Base-by-base conservation (phyloP, 2,888 invertebrate genomes). In the Hypomecis punctinalis region DNA sequence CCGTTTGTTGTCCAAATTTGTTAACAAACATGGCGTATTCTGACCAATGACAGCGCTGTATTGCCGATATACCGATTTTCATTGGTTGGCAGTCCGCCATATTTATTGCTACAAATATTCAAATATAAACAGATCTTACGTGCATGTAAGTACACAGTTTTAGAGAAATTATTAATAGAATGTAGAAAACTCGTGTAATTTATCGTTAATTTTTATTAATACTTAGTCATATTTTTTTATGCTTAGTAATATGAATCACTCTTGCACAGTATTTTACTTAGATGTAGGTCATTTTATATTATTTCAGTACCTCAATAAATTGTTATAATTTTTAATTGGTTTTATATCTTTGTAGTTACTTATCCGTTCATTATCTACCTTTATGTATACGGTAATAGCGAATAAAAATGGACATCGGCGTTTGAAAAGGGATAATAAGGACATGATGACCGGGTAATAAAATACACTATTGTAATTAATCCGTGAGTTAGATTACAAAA, bases 231-330 rank as follows among this genome's bases (percentile, higher is more conserved):
- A 40, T 42, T 61, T 42, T 45, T 55, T 43, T 59, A 51, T 36
- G 35, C 23, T 6, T 64, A 59, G 47, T 36, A 39, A 6, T 54
- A 49, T n/a, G 37, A 49, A 23, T 36, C 40, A 49, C n/a, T 47
- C 48, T 35, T 64, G 59, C 63, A 64, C 63, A 51, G 54, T 64
- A 63, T 53, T 54, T 48, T 39, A 51, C 33, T 46, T 13, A 48
- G 48, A 39, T 45, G 9, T 59, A 54, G 42, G 8, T 63, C 53
- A 54, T 42, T 61, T 42, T 56, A 64, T 56, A 64, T 42, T 51
- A 46, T 52, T 45, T 48, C 13, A n/a, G 45, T 61, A 47, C 58
- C 45, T 53, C 23, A 64, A 59, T 58, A 61, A 59, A 56, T 60
- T 49, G 53, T 57, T 62, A 53, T 57, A 37, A 47, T 52, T 57